A percentile compares a stretch with the other conserved stretches of the same genome.
phyloP scores from a whole-genome alignment of 2,797 vertebrate genomes.

The Zenarchopterus dispar region DNA sequence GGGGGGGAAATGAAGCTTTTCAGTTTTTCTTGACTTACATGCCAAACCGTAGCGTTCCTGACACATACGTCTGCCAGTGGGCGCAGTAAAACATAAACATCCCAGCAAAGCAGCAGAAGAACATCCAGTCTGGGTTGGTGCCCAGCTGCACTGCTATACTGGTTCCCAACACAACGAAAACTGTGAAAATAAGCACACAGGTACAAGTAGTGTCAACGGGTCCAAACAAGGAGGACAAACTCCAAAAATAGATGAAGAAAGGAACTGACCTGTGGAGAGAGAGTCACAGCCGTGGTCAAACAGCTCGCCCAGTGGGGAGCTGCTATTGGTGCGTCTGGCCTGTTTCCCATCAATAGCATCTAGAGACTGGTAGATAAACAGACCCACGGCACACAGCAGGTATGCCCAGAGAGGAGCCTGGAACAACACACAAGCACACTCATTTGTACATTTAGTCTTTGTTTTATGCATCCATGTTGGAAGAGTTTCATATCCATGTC shows the following conservation, averaged over 20 bases:
- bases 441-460: too few species aligned
- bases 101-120: conserved; percentile 98
- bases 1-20: background rate
- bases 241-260: background rate
- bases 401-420: conserved; percentile 97
- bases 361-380: conserved; percentile 97
- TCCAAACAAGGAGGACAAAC: background rate
- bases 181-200: conserved; percentile 69
- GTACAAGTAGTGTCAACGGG: background rate
- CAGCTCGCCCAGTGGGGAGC: conserved; percentile 95
- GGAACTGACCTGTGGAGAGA: conserved; percentile 90
- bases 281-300: conserved; percentile 99
- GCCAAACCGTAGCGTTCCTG: conserved; percentile 94
- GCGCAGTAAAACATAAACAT: conserved; percentile 99
- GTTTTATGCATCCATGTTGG: too few species aligned
- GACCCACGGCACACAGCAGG: conserved; percentile 91
- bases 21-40: conserved; percentile 87
- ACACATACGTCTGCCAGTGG: conserved; percentile 99
- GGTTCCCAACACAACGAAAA: conserved; percentile 97
- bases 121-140: conserved; percentile 99
- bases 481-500: too few species aligned
- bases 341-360: conserved; percentile 98
- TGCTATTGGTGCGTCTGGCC: conserved; percentile 96
- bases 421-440: background rate
- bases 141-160: conserved; percentile 97